Evolutionary conservation across 2,797 vertebrate genomes (phyloP), one percentile per base, ranked within the genome.

Genomic region (Pseudomugil tenellus): DNA sequence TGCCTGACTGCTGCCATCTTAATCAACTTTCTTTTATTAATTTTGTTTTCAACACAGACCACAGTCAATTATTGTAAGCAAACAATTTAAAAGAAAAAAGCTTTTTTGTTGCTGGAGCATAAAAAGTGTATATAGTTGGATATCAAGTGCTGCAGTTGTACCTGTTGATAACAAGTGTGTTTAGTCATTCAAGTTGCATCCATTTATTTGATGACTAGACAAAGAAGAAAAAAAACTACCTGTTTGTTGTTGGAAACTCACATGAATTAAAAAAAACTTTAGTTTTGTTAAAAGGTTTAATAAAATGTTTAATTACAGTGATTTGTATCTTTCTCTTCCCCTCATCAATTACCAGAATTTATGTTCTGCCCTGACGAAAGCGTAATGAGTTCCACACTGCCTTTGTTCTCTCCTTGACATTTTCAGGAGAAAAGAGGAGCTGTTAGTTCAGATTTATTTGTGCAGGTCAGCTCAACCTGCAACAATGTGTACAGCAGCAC

Each of bases 321-420:
- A 51, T 11, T 21, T 23, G 46, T 21, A 21, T 10, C 21, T 49
- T 4, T 11, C 4, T 26, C 37, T 60, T 23, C 7, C 17, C 63
- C n/a, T 31, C n/a, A 9, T 25, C 16, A 43, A 25, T 28, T 10
- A 57, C n/a, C 7, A 14, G 39, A 43, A 6, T 43, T 25, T 25
- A 19, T 52, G 61, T 35, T 58, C 63, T 14, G 26, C 29, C 10
- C 16, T 29, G 23, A 70, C n/a, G 23, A 48, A 19, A 48, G n/a
- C 17, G 29, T 43, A 23, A 14, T 43, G 39, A 25, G 12, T n/a
- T 23, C 11, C 4, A 13, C 11, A 4, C 11, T 10, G 9, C 21
- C 4, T 55, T 25, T 1, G 23, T 43, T 19, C 31, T 6, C 19
- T 19, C 26, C 28, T 12, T 26, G 13, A 25, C 23, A 12, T 23